A percentile compares a stretch with the other conserved stretches of the same genome.
Conservation (phyloP, 2,113 vertebrate genomes). For the Leptosomus discolor region DNA sequence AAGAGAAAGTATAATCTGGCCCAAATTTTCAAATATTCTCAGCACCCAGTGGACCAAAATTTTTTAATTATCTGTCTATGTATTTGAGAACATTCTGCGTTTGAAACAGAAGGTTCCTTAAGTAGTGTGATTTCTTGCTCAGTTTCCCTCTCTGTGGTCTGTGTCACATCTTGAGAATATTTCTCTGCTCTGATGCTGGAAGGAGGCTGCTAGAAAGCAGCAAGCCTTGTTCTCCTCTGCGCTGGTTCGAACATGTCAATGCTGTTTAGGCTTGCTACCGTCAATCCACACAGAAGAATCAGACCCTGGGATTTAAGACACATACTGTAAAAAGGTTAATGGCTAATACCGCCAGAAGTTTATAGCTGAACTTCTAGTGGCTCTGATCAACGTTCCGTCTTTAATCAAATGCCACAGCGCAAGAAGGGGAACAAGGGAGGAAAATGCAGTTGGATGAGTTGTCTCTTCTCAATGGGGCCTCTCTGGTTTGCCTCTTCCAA, state of each 20-base stretch:
- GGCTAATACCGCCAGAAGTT: background rate
- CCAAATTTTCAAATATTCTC: constrained; percentile 10
- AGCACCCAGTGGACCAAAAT: background rate
- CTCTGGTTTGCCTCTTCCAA: background rate
- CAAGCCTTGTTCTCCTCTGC: accelerated
- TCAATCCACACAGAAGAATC: background rate
- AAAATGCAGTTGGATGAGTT: background rate
- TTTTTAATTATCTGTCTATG: constrained; percentile 23
- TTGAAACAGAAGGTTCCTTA: constrained; percentile 1
- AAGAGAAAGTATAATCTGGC: background rate
- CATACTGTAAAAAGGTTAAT: constrained; percentile 25
- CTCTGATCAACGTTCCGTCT: background rate
- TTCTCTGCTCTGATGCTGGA: background rate
- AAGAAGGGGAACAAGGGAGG: background rate
- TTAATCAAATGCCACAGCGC: constrained; percentile 6
- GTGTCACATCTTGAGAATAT: background rate
- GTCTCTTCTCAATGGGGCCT: background rate
- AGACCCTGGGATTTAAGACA: background rate
- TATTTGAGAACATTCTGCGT: background rate
- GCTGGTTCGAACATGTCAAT: background rate
- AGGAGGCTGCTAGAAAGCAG: background rate
- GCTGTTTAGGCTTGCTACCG: background rate
- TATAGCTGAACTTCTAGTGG: background rate
- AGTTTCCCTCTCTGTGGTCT: background rate
- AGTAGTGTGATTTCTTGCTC: background rate